Conservation (phyloP, 2,888 invertebrate genomes). For the Meghimatium bilineatum region DNA sequence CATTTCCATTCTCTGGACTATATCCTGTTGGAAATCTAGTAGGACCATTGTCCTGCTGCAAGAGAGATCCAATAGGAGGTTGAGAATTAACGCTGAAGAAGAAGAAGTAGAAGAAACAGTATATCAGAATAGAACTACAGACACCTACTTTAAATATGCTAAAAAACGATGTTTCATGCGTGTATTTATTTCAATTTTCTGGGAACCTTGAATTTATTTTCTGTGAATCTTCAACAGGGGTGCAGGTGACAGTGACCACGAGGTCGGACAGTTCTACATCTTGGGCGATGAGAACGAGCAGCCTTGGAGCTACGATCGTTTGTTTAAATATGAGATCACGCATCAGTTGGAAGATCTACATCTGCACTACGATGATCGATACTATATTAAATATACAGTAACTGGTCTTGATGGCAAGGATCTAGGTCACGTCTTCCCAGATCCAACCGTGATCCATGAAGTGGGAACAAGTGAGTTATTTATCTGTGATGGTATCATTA, state of each 20-base stretch:
- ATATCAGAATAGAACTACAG: too few species aligned
- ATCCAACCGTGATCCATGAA: conserved; percentile 48
- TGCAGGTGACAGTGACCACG: conserved; percentile 24
- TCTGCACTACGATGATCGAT: conserved; percentile 49
- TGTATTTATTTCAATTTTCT: too few species aligned
- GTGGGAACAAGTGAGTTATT: conserved; percentile 45
- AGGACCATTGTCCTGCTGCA: too few species aligned
- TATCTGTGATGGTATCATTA: too few species aligned
- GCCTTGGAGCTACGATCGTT: conserved; percentile 53
- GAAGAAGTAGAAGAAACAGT: too few species aligned
- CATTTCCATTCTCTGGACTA: too few species aligned
- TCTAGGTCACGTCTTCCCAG: conserved; percentile 42
- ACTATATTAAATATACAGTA: conserved; percentile 43
- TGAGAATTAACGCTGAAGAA: too few species aligned
- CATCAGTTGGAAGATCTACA: conserved; percentile 41
- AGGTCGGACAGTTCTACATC: conserved; percentile 53
- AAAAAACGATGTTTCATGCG: too few species aligned
- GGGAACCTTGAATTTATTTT: too few species aligned
- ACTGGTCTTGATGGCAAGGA: conserved; percentile 45
- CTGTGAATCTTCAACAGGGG: not conserved
- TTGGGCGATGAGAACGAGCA: conserved; percentile 55
- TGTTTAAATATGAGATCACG: conserved; percentile 56
- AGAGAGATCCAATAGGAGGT: too few species aligned
- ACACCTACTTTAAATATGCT: too few species aligned
- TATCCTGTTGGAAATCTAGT: too few species aligned